Evolutionary conservation across 1,140 invertebrate genomes (phyloP).

Genomic region (Meloidogyne hapla): DNA sequence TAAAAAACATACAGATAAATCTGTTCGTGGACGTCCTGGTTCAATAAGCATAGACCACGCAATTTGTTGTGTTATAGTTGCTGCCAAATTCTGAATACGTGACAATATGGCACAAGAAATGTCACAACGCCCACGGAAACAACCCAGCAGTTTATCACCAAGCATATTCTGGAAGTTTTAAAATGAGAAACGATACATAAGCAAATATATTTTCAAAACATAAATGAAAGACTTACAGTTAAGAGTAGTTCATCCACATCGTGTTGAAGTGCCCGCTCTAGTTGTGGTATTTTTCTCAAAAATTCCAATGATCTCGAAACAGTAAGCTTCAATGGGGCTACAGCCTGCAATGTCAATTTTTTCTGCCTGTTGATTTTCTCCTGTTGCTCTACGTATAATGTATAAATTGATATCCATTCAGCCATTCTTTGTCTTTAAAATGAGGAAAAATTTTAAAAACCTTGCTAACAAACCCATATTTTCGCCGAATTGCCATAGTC

Average conservation of each 20-base stretch:
- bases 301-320: not conserved
- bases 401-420: slow-evolving; percentile 23
- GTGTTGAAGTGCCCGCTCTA: not conserved
- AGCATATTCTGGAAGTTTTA: not conserved
- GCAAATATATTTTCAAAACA: not conserved
- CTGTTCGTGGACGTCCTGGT: slow-evolving; percentile 52
- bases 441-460: not conserved
- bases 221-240: not conserved
- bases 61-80: slow-evolving; percentile 27
- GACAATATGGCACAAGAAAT: slow-evolving; percentile 29
- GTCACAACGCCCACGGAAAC: slow-evolving; percentile 32
- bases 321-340: not conserved
- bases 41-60: slow-evolving; percentile 56
- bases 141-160: slow-evolving; percentile 25
- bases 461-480: slow-evolving; percentile 21
- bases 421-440: slow-evolving; percentile 12
- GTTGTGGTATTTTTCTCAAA: not conserved
- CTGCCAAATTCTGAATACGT: slow-evolving; percentile 42
- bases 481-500: not conserved
- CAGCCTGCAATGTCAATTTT: not conserved
- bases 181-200: not conserved
- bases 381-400: not conserved
- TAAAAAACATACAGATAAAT: slow-evolving; percentile 42
- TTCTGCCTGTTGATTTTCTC: slow-evolving; percentile 4
- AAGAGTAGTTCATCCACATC: slow-evolving; percentile 4